Percentiles rank a stretch among this genome's conserved stretches.
These are phyloP conservation scores for Abscondita cerata DNA, from an alignment of 2,888 invertebrate genomes.

Conservation along the genomic window DNA sequence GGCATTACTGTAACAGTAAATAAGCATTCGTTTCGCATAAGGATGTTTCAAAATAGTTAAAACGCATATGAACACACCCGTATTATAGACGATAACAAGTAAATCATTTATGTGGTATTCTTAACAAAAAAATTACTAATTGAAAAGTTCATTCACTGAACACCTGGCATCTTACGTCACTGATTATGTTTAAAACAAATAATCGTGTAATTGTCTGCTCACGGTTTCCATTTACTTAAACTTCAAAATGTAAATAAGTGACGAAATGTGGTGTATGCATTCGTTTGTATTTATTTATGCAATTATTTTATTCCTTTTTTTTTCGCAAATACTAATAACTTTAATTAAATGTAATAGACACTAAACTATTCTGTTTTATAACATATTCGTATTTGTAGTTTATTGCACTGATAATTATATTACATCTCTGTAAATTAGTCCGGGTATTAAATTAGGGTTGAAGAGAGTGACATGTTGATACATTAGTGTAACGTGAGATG, in stretches of 20 bases:
- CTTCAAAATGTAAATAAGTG: constrained; percentile 21
- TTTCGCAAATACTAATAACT: not conserved
- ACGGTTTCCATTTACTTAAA: constrained; percentile 19
- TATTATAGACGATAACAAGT: not conserved
- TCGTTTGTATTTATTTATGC: constrained; percentile 17
- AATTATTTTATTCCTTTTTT: constrained; percentile 12
- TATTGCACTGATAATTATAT: not conserved
- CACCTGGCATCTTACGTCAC: constrained; percentile 22
- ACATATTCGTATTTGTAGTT: not conserved
- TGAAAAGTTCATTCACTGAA: constrained; percentile 13
- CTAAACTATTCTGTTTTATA: not conserved
- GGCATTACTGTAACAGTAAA: constrained; percentile 27
- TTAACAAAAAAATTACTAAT: constrained; percentile 4
- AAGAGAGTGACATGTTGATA: constrained; percentile 24
- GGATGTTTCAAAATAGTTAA: constrained; percentile 23
- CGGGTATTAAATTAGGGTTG: constrained; percentile 26
- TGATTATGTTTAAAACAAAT: constrained; percentile 23
- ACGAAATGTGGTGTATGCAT: constrained; percentile 18
- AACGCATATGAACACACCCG: not conserved
- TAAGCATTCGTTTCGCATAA: constrained; percentile 24
- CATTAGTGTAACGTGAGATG: constrained; percentile 19
- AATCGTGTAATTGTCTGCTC: constrained; percentile 15
- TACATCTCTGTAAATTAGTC: constrained; percentile 21
- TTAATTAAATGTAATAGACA: not conserved
- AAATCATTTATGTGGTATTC: not conserved